A percentile compares a stretch with the other conserved stretches of the same genome.
Evolutionary conservation across 2,113 vertebrate genomes (phyloP).

Genomic region (Sporophila hypoxantha): DNA sequence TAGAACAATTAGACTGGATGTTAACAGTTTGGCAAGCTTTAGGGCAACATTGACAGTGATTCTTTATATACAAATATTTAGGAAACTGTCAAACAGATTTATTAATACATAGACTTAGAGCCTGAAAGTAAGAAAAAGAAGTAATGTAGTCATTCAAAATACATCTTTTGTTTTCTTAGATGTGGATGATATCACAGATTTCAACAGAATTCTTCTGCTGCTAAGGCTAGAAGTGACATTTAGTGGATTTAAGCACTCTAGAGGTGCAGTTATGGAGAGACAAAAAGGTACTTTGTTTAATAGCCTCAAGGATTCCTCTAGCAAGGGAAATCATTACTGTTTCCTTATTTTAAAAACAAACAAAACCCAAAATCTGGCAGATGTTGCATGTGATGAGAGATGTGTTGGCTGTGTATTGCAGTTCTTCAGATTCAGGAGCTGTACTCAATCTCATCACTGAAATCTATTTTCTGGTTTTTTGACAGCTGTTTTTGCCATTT

Average conservation of each 20-base stretch:
- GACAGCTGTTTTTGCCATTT: conserved; percentile 72
- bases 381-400: conserved; percentile 7
- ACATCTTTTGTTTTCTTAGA: conserved; percentile 2
- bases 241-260: background rate
- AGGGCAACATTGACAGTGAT: background rate
- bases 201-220: background rate
- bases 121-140: background rate
- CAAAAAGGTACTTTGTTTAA: background rate
- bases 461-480: conserved; percentile 48
- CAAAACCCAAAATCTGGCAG: background rate
- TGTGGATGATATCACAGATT: background rate
- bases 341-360: conserved; percentile 29
- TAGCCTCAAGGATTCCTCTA: conserved; percentile 16
- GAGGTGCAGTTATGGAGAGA: background rate
- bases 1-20: conserved; percentile 25
- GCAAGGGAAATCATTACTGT: background rate
- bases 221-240: background rate
- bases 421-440: conserved; percentile 44
- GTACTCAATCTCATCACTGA: conserved; percentile 7
- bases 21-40: conserved; percentile 32
- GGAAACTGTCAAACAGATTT: conserved; percentile 23
- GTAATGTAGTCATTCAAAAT: background rate
- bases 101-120: conserved; percentile 1
- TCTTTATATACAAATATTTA: conserved; percentile 42
- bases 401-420: background rate